phyloP scores from a whole-genome alignment of 30 jellyfish, hydroid and myxozoan genomes.

The Chironex yamaguchii region DNA sequence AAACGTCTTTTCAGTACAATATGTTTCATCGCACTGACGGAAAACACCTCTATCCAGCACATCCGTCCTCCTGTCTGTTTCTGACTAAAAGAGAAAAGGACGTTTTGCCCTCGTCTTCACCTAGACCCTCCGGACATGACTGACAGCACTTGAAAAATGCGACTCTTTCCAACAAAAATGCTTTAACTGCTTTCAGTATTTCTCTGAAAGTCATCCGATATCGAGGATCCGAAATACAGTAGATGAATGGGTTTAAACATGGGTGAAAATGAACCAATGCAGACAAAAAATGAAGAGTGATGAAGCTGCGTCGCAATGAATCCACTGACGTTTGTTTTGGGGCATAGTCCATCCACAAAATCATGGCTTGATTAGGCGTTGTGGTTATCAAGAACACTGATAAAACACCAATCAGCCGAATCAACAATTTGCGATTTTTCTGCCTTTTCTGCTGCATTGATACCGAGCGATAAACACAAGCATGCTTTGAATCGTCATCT shows the following conservation, averaged over 20 bases:
- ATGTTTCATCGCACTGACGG: too few relatives aligned
- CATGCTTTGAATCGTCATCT: neutral
- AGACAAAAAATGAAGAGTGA: conserved; percentile 44
- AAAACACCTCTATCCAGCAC: too few relatives aligned
- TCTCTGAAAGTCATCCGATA: neutral
- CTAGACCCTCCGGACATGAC: neutral
- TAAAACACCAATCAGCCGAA: conserved; percentile 26
- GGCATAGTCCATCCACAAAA: conserved; percentile 59
- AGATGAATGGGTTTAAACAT: conserved; percentile 59
- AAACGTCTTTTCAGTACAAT: too few relatives aligned
- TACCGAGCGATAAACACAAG: neutral
- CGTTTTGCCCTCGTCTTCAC: neutral
- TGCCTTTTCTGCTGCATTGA: neutral
- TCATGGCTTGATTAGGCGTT: conserved; percentile 73
- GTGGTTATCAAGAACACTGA: conserved; percentile 57
- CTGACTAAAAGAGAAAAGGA: neutral
- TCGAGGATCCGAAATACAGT: conserved; percentile 58
- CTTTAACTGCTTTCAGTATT: neutral
- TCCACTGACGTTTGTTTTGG: conserved; percentile 18
- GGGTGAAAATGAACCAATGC: conserved; percentile 71
- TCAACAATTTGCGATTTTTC: conserved; percentile 26
- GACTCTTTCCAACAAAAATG: neutral
- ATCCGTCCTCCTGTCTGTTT: neutral
- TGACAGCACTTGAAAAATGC: neutral
- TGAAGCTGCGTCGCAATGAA: conserved; percentile 28